phyloP scores from a whole-genome alignment of 2,797 vertebrate species.

The Poecile montanus region DNA sequence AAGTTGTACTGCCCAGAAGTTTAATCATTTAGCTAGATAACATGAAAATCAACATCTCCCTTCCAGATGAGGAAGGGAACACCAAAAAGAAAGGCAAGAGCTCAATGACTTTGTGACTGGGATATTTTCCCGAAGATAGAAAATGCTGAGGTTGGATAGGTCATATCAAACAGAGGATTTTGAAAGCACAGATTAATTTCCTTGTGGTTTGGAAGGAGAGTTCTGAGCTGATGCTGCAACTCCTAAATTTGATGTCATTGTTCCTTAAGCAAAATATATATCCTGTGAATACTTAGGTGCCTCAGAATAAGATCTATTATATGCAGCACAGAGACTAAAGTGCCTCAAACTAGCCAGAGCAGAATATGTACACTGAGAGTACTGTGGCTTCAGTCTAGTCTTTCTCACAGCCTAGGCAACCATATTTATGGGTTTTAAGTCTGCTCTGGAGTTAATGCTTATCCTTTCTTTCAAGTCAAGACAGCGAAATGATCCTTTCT shows the following conservation, averaged over 20 bases:
- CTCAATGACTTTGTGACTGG: neutral
- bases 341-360: neutral
- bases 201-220: neutral
- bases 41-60: neutral
- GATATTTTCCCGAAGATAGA: neutral
- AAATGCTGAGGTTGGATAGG: neutral
- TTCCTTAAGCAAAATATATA: neutral
- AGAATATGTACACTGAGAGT: neutral
- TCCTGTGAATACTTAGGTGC: neutral
- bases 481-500: neutral
- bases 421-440: neutral
- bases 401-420: neutral
- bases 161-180: neutral
- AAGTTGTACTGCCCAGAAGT: neutral
- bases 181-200: neutral
- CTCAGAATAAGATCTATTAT: neutral
- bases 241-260: neutral
- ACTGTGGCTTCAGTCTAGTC: neutral
- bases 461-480: neutral
- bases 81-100: neutral
- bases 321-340: neutral
- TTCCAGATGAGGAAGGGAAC: neutral
- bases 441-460: neutral
- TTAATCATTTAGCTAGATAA: neutral
- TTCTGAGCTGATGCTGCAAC: neutral